Conservation (phyloP, 2,113 vertebrate genomes). For the Okapia johnstoni region DNA sequence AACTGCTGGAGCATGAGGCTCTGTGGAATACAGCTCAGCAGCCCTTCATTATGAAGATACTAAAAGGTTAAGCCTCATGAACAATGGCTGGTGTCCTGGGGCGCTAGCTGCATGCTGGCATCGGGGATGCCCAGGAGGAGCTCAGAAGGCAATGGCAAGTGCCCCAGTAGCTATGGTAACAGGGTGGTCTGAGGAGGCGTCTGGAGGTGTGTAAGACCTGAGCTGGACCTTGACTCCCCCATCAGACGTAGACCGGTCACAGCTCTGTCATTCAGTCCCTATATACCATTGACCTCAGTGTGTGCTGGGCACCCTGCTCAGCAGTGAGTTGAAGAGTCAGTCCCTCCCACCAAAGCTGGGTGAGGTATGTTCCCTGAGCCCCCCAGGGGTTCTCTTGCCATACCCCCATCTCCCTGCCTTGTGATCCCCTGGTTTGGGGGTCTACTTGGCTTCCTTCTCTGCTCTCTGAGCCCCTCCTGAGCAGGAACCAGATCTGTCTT, state of each 20-base stretch:
- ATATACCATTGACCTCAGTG: neutral
- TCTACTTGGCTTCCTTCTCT: neutral
- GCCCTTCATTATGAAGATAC: neutral
- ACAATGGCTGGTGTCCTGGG: neutral
- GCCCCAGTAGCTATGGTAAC: conserved; percentile 56
- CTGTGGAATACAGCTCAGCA: neutral
- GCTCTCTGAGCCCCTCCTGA: neutral
- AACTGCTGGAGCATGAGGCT: neutral
- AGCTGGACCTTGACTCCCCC: neutral
- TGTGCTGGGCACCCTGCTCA: neutral
- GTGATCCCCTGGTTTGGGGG: neutral
- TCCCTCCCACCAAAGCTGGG: neutral
- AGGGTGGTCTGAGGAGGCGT: conserved; percentile 27
- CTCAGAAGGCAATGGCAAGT: conserved; percentile 11
- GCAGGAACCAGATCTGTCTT: neutral
- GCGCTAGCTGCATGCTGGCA: neutral
- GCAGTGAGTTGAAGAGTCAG: neutral
- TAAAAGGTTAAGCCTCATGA: conserved; percentile 38
- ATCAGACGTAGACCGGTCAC: neutral
- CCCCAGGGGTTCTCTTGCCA: neutral
- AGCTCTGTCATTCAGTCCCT: neutral
- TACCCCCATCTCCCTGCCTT: neutral
- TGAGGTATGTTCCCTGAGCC: neutral
- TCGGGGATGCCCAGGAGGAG: conserved; percentile 16
- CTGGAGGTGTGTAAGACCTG: neutral